Evolutionary conservation across 2,797 vertebrate genomes (phyloP).

Genomic region (Chaenodraco wilsoni): DNA sequence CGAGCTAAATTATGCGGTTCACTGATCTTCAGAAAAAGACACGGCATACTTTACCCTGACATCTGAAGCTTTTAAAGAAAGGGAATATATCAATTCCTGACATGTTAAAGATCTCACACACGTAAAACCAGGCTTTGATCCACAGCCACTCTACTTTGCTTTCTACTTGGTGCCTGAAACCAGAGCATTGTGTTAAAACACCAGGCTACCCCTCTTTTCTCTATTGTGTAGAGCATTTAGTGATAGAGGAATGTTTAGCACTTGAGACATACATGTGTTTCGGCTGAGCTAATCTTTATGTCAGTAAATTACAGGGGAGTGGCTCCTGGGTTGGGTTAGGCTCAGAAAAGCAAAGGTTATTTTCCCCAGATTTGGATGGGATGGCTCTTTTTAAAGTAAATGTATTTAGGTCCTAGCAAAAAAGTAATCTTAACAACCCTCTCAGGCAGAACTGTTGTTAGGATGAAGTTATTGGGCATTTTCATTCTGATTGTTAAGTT

Average conservation of each 20-base stretch:
- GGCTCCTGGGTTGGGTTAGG: constrained; percentile 40
- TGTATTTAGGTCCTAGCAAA: no score
- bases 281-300: constrained; percentile 47
- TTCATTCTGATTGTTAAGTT: constrained; percentile 32
- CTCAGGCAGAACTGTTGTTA: background rate
- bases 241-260: constrained; percentile 54
- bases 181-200: constrained; percentile 60
- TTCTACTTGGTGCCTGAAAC: constrained; percentile 45
- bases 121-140: constrained; percentile 18
- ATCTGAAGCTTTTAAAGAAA: background rate
- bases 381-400: background rate
- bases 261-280: constrained; percentile 57
- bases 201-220: constrained; percentile 40
- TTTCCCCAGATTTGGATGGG: constrained; percentile 10
- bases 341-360: constrained; percentile 17
- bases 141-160: background rate
- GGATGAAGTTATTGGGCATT: constrained; percentile 7
- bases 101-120: constrained; percentile 1
- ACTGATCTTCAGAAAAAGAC: background rate
- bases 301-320: constrained; percentile 54
- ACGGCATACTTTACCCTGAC: background rate
- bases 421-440: background rate
- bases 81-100: background rate
- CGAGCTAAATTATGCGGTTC: constrained; percentile 4
- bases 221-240: constrained; percentile 48